Evolutionary conservation across 2,797 vertebrate genomes (phyloP).

Genomic region (Hephaestus fuliginosus): DNA sequence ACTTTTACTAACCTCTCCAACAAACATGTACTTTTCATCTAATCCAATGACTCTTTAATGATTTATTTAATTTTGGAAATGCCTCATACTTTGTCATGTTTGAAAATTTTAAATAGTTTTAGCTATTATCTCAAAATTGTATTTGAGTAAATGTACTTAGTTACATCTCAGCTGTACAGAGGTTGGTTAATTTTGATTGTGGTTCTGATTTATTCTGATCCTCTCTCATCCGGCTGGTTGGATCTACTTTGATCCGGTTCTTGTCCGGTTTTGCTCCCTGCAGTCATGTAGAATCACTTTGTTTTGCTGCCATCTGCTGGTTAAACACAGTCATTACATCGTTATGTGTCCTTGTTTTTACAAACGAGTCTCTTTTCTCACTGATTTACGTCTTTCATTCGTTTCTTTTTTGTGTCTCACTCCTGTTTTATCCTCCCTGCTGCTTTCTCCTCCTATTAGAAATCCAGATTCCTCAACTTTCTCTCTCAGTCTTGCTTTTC

Average conservation of each 20-base stretch:
- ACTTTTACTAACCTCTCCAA: too few species aligned
- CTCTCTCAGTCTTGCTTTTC: constrained; percentile 89
- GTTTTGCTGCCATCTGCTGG: constrained; percentile 38
- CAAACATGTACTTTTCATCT: too few species aligned
- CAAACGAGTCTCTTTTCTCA: neutral
- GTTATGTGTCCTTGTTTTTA: neutral
- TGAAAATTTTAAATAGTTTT: too few species aligned
- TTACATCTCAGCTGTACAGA: too few species aligned
- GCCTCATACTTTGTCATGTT: too few species aligned
- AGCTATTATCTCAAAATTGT: too few species aligned
- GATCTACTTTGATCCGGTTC: constrained; percentile 5
- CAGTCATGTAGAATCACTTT: neutral
- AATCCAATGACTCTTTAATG: too few species aligned
- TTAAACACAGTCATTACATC: neutral
- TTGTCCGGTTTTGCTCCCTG: neutral
- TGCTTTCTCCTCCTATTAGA: constrained; percentile 66
- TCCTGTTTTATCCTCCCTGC: neutral
- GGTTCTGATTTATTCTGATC: neutral
- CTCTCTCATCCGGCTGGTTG: neutral
- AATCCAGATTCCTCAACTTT: constrained; percentile 85
- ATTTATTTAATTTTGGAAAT: too few species aligned
- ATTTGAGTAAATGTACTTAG: too few species aligned
- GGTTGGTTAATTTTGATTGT: too few species aligned
- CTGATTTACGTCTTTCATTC: neutral
- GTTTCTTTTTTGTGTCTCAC: neutral